Conservation (phyloP, 2,888 invertebrate genomes). For the Teleiodes luculella region DNA sequence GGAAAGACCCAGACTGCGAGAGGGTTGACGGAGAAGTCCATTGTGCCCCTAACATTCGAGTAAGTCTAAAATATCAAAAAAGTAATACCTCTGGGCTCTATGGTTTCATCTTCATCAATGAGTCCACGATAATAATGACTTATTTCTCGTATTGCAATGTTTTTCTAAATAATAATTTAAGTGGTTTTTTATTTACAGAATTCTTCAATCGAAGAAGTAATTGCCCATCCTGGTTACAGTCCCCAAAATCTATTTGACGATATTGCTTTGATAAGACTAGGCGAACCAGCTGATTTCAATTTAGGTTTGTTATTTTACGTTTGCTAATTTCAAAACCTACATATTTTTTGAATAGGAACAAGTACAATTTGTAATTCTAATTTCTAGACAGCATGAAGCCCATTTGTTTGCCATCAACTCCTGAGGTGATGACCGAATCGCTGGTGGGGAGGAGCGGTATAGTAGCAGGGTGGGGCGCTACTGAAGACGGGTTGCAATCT, state of each 20-base stretch:
- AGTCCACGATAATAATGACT: too few relatives aligned
- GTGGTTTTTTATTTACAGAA: constrained; percentile 46
- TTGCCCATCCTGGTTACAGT: constrained; percentile 70
- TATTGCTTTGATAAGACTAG: constrained; percentile 74
- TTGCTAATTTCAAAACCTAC: neutral
- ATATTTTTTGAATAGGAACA: too few relatives aligned
- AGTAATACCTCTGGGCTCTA: too few relatives aligned
- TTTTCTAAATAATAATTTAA: too few relatives aligned
- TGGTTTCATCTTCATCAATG: too few relatives aligned
- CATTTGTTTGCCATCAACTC: constrained; percentile 65
- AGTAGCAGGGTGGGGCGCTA: constrained; percentile 77
- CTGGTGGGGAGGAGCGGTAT: constrained; percentile 38
- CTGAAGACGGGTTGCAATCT: constrained; percentile 57
- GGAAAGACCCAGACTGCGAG: constrained; percentile 54
- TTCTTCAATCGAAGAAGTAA: constrained; percentile 51
- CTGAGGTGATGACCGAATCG: constrained; percentile 33
- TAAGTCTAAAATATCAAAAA: constrained; percentile 14
- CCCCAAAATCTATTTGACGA: constrained; percentile 58
- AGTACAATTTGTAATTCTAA: neutral
- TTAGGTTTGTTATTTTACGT: constrained; percentile 32
- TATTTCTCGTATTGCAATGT: too few relatives aligned
- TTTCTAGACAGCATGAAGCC: constrained; percentile 54
- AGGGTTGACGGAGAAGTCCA: constrained; percentile 43
- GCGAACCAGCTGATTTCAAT: constrained; percentile 54
- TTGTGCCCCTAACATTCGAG: constrained; percentile 39